A percentile compares a stretch with the other conserved stretches of the same genome.
Conservation (phyloP, 2,888 invertebrate species). For the Keiferia lycopersicella region DNA sequence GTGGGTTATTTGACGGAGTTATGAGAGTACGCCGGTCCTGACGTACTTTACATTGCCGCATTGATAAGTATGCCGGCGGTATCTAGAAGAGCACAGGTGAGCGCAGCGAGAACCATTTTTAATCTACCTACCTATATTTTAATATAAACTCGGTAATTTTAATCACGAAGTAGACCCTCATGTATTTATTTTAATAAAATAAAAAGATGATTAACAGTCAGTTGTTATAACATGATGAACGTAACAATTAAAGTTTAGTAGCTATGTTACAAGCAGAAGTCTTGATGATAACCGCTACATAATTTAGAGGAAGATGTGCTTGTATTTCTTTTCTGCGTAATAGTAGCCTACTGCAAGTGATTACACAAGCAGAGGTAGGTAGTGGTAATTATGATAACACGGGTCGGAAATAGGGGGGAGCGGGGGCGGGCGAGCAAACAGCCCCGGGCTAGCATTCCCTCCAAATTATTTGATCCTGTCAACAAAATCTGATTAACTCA, state of each 20-base stretch:
- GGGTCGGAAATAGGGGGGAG: conserved; percentile 18
- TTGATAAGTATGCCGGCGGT: too few relatives aligned
- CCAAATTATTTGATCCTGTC: conserved; percentile 43
- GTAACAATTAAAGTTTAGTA: background rate
- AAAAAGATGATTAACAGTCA: too few relatives aligned
- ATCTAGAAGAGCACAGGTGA: too few relatives aligned
- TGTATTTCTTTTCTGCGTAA: conserved; percentile 12
- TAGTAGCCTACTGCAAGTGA: conserved; percentile 23
- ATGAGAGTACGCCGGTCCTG: too few relatives aligned
- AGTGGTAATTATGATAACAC: conserved; percentile 40
- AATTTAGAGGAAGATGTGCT: background rate
- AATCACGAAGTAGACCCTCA: too few relatives aligned
- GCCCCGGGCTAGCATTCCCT: conserved; percentile 35
- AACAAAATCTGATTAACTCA: conserved; percentile 43
- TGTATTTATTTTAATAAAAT: too few relatives aligned
- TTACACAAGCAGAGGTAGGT: conserved; percentile 22
- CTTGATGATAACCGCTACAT: background rate
- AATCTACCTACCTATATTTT: too few relatives aligned
- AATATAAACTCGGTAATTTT: too few relatives aligned
- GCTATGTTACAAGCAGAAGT: background rate
- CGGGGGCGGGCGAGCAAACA: conserved; percentile 34
- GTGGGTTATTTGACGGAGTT: too few relatives aligned
- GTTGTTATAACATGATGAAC: background rate
- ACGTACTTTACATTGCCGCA: too few relatives aligned
- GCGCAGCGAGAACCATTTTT: too few relatives aligned